phyloP scores from a whole-genome alignment of 2,888 invertebrate species.

The Papilio elwesi region DNA sequence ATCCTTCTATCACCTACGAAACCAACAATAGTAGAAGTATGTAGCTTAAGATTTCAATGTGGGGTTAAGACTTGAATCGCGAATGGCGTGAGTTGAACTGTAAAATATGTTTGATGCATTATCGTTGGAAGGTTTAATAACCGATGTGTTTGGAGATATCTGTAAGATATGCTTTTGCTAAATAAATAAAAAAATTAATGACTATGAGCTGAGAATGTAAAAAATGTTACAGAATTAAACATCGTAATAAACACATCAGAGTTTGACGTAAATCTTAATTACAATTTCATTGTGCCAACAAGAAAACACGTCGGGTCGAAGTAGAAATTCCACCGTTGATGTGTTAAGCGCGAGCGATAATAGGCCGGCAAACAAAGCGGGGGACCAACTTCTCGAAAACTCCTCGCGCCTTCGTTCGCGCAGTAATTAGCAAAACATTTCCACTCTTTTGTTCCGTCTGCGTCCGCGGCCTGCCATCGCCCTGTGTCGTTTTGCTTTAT shows the following conservation, averaged over 20 bases:
- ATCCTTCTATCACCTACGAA: neutral
- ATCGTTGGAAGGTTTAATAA: no score
- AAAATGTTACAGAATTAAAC: neutral
- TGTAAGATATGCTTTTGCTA: neutral
- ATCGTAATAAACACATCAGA: neutral
- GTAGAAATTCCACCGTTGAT: conserved; percentile 29
- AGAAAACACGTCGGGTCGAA: conserved; percentile 13
- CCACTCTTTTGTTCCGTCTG: conserved; percentile 31
- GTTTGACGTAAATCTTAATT: conserved; percentile 4
- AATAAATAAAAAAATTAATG: neutral
- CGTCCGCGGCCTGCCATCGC: neutral
- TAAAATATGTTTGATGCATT: no score
- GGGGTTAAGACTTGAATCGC: no score
- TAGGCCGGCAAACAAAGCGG: conserved; percentile 25
- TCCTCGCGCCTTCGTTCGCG: conserved; percentile 69
- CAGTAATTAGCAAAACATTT: conserved; percentile 71
- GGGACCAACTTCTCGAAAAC: conserved; percentile 27
- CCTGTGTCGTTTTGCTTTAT: neutral
- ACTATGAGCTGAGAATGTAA: neutral
- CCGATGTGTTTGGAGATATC: no score
- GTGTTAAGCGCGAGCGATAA: conserved; percentile 28
- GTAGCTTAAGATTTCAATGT: no score
- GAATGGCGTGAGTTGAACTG: no score
- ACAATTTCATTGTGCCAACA: conserved; percentile 26
- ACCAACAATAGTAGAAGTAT: no score